phyloP scores from a whole-genome alignment of 2,797 vertebrate genomes.

The Dermochelys coriacea region DNA sequence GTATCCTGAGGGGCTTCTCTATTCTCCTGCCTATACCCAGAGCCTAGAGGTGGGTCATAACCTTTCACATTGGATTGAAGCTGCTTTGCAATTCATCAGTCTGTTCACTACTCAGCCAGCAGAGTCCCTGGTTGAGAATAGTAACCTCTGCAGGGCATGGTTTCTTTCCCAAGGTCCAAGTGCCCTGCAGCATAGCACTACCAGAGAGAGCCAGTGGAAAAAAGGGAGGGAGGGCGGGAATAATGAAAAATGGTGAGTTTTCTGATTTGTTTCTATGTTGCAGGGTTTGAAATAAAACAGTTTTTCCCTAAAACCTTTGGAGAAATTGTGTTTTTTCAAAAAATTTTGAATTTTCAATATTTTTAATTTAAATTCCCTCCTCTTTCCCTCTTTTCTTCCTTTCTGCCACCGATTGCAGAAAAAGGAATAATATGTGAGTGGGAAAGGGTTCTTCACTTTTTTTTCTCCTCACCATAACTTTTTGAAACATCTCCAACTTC shows the following conservation, averaged over 20 bases:
- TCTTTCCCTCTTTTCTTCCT: fast-evolving
- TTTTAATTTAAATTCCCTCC: neutral
- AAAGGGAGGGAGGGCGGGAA: neutral
- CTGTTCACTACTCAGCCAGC: no score
- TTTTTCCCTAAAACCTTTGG: neutral
- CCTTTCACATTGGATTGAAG: no score
- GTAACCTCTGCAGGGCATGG: neutral
- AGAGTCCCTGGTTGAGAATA: neutral
- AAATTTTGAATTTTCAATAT: neutral
- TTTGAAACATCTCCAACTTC: neutral
- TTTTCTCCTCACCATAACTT: neutral
- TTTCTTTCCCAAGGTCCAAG: neutral
- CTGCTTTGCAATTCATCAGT: neutral
- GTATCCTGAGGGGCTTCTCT: neutral
- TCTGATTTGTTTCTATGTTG: neutral
- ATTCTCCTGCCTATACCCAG: neutral
- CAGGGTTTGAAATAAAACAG: neutral
- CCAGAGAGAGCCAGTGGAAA: neutral
- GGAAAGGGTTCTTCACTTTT: fast-evolving
- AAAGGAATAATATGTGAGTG: neutral
- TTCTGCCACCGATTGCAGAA: neutral
- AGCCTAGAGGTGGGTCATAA: neutral
- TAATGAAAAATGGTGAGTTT: neutral
- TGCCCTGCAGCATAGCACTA: neutral
- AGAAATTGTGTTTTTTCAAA: neutral